Conservation (phyloP, 1,140 invertebrate genomes). For the Nylanderia fulva region DNA sequence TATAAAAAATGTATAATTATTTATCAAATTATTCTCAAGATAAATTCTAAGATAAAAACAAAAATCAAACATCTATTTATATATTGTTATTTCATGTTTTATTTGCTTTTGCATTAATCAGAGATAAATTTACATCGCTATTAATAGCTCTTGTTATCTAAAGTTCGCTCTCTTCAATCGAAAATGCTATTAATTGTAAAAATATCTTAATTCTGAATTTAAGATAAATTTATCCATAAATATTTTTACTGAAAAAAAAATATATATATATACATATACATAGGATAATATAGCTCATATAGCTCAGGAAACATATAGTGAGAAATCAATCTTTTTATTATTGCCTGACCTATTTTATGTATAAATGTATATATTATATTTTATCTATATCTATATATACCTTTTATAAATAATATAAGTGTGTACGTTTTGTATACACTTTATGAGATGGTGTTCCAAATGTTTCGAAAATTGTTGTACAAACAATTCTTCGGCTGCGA, state of each 20-base stretch:
- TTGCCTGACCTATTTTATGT: too few relatives aligned
- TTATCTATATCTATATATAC: too few relatives aligned
- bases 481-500: neutral
- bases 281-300: too few relatives aligned
- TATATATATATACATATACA: too few relatives aligned
- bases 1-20: neutral
- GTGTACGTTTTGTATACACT: neutral
- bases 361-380: too few relatives aligned
- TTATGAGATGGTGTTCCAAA: neutral
- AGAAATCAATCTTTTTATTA: too few relatives aligned
- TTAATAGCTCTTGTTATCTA: neutral
- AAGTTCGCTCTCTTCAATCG: neutral
- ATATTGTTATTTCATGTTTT: neutral
- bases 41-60: neutral
- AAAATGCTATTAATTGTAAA: neutral
- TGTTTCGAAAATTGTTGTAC: neutral
- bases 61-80: neutral
- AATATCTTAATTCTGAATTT: neutral
- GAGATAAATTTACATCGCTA: neutral
- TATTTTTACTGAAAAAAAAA: neutral
- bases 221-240: neutral
- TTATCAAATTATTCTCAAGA: neutral
- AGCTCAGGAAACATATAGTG: too few relatives aligned
- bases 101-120: neutral
- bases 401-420: neutral